Conservation (phyloP, 2,888 invertebrate genomes). For the Nebria salina region DNA sequence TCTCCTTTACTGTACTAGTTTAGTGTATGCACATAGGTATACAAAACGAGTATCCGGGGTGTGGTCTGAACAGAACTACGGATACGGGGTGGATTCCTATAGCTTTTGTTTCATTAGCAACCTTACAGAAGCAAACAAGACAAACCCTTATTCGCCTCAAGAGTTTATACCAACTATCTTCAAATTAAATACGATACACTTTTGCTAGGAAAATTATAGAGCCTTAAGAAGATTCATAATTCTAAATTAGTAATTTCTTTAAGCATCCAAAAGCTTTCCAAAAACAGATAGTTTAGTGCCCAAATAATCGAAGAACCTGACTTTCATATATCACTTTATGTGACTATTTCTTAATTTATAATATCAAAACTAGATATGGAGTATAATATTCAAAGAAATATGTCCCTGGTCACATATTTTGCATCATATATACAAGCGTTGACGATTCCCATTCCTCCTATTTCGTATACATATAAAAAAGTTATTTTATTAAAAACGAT, state of each 20-base stretch:
- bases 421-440: neutral
- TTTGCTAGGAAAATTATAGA: neutral
- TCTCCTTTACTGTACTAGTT: slow-evolving; percentile 15
- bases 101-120: slow-evolving; percentile 8
- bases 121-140: neutral
- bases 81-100: neutral
- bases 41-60: neutral
- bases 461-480: neutral
- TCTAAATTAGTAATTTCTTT: too few relatives aligned
- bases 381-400: neutral
- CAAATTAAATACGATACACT: neutral
- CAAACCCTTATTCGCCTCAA: neutral
- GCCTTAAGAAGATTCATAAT: too few relatives aligned
- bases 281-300: too few relatives aligned
- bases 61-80: neutral
- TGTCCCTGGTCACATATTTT: neutral
- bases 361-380: too few relatives aligned
- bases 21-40: neutral
- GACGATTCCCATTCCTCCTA: neutral
- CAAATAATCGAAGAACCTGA: too few relatives aligned
- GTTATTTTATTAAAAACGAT: neutral
- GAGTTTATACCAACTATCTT: neutral
- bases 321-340: too few relatives aligned
- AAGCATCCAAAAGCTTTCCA: too few relatives aligned
- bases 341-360: too few relatives aligned